A percentile compares a stretch with the other conserved stretches of the same genome.
Evolutionary conservation across 2,797 vertebrate species (phyloP).

Genomic region (Protonibea diacanthus): DNA sequence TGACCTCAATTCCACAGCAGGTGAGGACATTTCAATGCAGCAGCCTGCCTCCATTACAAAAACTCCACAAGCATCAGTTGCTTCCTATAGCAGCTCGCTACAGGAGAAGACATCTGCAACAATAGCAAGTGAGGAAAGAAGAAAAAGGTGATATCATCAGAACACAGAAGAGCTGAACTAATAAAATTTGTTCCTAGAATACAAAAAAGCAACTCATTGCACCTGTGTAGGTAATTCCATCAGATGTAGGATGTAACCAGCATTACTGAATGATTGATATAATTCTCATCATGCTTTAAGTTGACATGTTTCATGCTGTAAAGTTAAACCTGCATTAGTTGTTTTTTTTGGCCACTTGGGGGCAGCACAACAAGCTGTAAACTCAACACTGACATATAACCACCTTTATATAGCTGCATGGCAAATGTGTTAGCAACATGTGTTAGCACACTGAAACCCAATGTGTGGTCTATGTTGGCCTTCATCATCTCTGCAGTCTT

Average conservation of each 20-base stretch:
- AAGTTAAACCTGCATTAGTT: neutral
- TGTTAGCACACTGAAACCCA: no score
- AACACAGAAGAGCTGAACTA: neutral
- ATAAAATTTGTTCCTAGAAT: neutral
- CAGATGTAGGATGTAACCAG: neutral
- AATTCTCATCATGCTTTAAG: no score
- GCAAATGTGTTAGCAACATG: no score
- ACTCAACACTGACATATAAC: no score
- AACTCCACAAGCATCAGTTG: neutral
- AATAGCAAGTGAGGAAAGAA: neutral
- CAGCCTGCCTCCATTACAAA: slow-evolving; percentile 30
- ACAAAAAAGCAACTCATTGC: neutral
- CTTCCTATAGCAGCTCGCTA: neutral
- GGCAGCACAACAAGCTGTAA: no score
- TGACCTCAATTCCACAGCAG: slow-evolving; percentile 67
- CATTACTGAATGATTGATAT: neutral
- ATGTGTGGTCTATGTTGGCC: no score
- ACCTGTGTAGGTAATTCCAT: neutral
- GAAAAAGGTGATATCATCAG: neutral
- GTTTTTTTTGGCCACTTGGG: neutral
- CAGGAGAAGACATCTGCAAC: neutral
- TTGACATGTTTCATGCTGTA: neutral
- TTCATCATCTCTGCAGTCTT: no score
- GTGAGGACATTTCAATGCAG: slow-evolving; percentile 30
- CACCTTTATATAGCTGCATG: no score